Evolutionary conservation across 2,113 vertebrate genomes (phyloP).

Genomic region (Lethenteron reissneri): DNA sequence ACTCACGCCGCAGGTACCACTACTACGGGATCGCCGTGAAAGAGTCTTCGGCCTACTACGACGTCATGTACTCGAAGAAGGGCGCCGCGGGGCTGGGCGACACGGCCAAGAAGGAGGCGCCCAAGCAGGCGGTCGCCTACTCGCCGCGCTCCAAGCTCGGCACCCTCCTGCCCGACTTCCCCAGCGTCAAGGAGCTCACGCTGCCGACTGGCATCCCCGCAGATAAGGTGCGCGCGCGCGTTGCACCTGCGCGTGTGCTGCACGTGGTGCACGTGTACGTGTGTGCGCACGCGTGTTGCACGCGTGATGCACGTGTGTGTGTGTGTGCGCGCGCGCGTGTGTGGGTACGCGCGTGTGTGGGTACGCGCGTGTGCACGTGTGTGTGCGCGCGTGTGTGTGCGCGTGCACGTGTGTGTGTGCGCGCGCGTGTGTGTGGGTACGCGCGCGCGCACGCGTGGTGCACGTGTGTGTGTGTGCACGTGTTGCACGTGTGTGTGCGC

Average conservation of each 20-base stretch:
- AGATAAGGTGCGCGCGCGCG: conserved; percentile 61
- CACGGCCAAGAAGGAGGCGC: conserved; percentile 96
- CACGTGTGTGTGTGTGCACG: no score
- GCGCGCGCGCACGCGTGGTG: no score
- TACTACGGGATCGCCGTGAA: conserved; percentile 98
- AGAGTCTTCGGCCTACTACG: conserved; percentile 90
- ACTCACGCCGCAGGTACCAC: conserved; percentile 51
- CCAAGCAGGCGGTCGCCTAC: conserved; percentile 97
- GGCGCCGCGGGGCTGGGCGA: conserved; percentile 97
- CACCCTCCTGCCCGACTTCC: conserved; percentile 92
- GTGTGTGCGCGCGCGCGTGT: no score
- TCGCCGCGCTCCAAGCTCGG: conserved; percentile 98
- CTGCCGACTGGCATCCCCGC: conserved; percentile 89
- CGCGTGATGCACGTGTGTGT: no score
- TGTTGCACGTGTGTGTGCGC: no score
- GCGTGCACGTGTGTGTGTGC: no score
- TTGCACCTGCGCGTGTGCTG: conserved; percentile 34
- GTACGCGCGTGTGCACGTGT: no score
- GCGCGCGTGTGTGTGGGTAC: no score
- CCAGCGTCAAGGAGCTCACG: conserved; percentile 99
- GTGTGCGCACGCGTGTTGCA: no score
- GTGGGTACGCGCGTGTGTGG: no score
- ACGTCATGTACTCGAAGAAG: conserved; percentile 99
- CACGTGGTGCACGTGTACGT: no score
- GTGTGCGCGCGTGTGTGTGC: no score